Evolutionary conservation across 35 echinoderm and acorn worm species (phyloP).

Genomic region (Heliocidaris tuberculata): DNA sequence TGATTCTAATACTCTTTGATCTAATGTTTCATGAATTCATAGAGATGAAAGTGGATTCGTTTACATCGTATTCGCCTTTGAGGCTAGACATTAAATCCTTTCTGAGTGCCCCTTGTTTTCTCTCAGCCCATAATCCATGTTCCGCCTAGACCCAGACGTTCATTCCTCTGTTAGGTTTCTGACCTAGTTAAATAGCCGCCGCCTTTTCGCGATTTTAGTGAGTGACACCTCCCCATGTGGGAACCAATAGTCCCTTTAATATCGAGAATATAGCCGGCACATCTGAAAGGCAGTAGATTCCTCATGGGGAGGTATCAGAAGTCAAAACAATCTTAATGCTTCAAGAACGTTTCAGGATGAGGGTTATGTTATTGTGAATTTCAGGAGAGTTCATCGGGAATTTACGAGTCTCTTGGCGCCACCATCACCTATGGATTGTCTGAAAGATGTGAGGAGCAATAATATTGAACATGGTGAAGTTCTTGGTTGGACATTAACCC

Average conservation of each 20-base stretch:
- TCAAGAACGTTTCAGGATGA: background rate
- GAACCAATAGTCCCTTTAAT: background rate
- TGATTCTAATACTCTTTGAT: background rate
- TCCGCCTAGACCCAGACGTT: background rate
- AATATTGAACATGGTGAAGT: too few relatives aligned
- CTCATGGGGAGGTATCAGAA: constrained; percentile 9
- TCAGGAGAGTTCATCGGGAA: background rate
- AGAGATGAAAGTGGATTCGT: background rate
- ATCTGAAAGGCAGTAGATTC: background rate
- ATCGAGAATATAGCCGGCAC: background rate
- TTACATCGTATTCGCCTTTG: background rate
- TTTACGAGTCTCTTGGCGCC: background rate
- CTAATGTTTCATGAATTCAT: background rate
- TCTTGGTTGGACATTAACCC: too few relatives aligned
- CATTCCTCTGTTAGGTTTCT: constrained; percentile 5
- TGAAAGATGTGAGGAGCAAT: too few relatives aligned
- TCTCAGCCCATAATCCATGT: background rate
- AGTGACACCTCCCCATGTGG: constrained; percentile 23
- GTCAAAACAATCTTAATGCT: background rate
- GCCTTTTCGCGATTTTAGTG: constrained; percentile 1
- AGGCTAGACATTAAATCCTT: constrained; percentile 23
- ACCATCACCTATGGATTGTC: background rate
- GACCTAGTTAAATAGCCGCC: constrained; percentile 21
- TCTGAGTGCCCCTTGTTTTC: constrained; percentile 6
- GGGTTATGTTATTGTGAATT: background rate